Conservation (phyloP, 2,797 vertebrate species). For the Tachyglossus aculeatus region DNA sequence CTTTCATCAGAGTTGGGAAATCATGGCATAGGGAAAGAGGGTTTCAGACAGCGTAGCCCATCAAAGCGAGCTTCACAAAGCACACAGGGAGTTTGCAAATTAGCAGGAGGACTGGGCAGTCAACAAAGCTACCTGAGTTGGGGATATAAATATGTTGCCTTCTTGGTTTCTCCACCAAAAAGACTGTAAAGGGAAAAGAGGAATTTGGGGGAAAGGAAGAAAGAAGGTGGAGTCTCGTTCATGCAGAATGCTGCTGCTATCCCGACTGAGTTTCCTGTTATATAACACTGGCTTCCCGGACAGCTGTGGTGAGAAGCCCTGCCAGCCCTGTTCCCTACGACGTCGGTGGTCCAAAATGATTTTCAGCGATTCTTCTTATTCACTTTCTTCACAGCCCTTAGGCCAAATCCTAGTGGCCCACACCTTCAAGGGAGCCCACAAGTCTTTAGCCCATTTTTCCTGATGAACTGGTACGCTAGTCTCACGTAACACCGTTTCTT, state of each 20-base stretch:
- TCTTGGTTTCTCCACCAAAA: too few species aligned
- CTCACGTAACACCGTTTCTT: too few species aligned
- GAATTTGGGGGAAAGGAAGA: too few species aligned
- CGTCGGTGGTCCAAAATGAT: constrained; percentile 12
- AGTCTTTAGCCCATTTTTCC: background rate
- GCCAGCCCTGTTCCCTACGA: background rate
- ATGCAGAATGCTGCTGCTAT: background rate
- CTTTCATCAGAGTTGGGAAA: background rate
- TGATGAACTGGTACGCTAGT: background rate
- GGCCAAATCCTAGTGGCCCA: background rate
- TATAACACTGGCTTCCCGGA: background rate
- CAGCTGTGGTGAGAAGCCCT: too few species aligned
- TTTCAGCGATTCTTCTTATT: background rate
- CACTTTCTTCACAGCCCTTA: background rate
- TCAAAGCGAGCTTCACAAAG: background rate
- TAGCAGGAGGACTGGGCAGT: accelerated
- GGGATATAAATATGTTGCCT: too few species aligned
- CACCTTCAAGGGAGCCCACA: background rate
- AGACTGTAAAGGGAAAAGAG: too few species aligned
- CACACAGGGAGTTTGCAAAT: background rate
- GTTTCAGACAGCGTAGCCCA: background rate
- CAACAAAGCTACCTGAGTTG: background rate
- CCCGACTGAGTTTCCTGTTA: accelerated
- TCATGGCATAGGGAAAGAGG: accelerated
- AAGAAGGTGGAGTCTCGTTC: background rate